Evolutionary conservation across 2,888 invertebrate genomes (phyloP).

Genomic region (Gibbula magus): DNA sequence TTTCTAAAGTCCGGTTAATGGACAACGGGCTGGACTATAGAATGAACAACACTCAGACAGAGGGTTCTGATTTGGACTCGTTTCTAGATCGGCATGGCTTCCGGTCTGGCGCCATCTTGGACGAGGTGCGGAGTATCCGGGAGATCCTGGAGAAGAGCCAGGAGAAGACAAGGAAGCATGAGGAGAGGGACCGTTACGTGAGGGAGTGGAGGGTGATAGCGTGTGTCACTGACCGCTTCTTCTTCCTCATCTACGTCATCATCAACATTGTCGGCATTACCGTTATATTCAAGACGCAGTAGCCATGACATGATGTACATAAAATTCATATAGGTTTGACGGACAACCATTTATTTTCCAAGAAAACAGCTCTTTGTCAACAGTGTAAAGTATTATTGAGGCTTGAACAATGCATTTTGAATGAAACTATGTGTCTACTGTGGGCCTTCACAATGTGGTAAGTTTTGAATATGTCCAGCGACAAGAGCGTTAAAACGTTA

Average conservation of each 20-base stretch:
- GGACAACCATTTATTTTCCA: too few species aligned
- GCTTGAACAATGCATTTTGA: too few species aligned
- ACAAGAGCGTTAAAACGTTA: too few species aligned
- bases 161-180: constrained; percentile 59
- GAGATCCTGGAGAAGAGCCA: constrained; percentile 64
- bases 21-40: constrained; percentile 54
- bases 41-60: constrained; percentile 29
- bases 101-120: constrained; percentile 34
- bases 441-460: too few species aligned
- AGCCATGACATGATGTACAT: neutral
- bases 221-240: constrained; percentile 67
- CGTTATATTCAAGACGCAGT: constrained; percentile 58
- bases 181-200: constrained; percentile 58
- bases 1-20: constrained; percentile 53
- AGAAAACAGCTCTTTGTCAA: too few species aligned
- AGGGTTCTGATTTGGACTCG: constrained; percentile 32
- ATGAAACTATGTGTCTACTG: too few species aligned
- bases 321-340: too few species aligned
- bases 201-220: constrained; percentile 71
- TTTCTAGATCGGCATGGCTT: neutral
- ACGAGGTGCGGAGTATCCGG: constrained; percentile 62
- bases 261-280: constrained; percentile 62
- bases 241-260: constrained; percentile 66
- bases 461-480: too few species aligned
- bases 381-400: too few species aligned